Percentiles rank a stretch among this genome's conserved stretches.
Evolutionary conservation across 2,797 vertebrate species (phyloP).

Genomic region (Danio tinwini): DNA sequence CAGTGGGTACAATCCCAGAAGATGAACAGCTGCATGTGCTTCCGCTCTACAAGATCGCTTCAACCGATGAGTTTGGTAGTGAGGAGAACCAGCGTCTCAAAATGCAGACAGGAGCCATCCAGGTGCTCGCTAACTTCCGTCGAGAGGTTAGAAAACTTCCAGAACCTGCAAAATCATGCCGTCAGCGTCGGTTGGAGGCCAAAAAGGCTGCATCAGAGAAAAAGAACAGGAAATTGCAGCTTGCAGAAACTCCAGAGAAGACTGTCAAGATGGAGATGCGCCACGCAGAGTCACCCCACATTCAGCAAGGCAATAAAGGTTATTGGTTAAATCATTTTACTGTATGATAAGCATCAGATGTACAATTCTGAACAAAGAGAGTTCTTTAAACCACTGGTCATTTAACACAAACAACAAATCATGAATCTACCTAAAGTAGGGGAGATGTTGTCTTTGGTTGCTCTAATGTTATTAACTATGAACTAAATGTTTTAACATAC

Average conservation of each 20-base stretch:
- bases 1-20: conserved; percentile 86
- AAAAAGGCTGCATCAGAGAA: conserved; percentile 92
- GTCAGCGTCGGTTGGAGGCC: conserved; percentile 93
- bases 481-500: no score
- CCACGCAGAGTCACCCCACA: conserved; percentile 67
- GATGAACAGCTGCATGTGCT: conserved; percentile 98
- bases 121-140: conserved; percentile 91
- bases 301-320: conserved; percentile 80
- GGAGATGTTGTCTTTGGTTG: neutral
- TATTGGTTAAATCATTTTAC: conserved; percentile 24
- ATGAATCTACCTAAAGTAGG: neutral
- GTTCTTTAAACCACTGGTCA: neutral
- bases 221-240: conserved; percentile 92
- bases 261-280: conserved; percentile 72
- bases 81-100: conserved; percentile 91
- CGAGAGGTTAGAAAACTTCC: conserved; percentile 93
- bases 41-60: conserved; percentile 91
- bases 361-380: neutral
- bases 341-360: neutral
- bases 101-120: conserved; percentile 90
- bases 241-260: conserved; percentile 88
- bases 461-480: neutral
- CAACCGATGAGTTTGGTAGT: conserved; percentile 91
- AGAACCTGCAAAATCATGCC: conserved; percentile 95
- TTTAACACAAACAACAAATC: neutral